Base-by-base conservation (phyloP, 1,140 invertebrate species). In the Euwallacea fornicatus region DNA sequence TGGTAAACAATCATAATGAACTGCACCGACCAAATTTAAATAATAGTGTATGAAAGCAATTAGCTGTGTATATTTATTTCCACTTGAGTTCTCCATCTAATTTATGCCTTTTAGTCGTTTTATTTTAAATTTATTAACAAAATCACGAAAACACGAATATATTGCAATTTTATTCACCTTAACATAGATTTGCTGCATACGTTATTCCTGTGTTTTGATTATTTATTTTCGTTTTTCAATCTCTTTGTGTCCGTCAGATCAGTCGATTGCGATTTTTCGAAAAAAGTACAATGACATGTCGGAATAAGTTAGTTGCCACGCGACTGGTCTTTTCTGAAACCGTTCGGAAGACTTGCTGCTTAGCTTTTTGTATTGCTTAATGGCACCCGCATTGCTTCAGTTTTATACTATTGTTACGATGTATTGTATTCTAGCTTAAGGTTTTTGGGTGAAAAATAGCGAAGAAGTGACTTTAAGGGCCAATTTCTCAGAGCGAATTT, bases 301-400 rank as follows among this genome's bases (percentile, higher is more conserved):
- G 76, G 74, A 79, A 33, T 33, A 33, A 80, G 83, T 86, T 85
- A 85, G 84, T 86, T 85, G 85, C 84, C 84, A 83, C 83, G 81
- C 83, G 84, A 85, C 85, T 86, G 86, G 85, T 87, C 86, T 87
- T 87, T 87, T 87, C 86, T 87, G 86, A 86, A 86, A 87, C 85
- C 80, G 76, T 82, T 80, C 72, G 71, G 74, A 72, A 72, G 73
- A 75, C 75, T 78, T 50, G 21, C 16, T 76, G 73, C 72, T 76
- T 77, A 76, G 76, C 76, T 77, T 80, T 58, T 74, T 81, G 76
- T 78, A 58, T 59, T 11, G 76, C 72, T 74, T 50, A 11, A 76
- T 78, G 66, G 70, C 75, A 76, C 76, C 72, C 78, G 77, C 78
- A 77, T 80, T 71, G 77, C 74, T 75, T 75, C 42, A 64, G 47